Percentiles rank a stretch among this genome's conserved stretches.
These are phyloP conservation scores for Pantelozetes paolii DNA, from an alignment of 2,888 invertebrate genomes.

Conservation along the genomic window DNA sequence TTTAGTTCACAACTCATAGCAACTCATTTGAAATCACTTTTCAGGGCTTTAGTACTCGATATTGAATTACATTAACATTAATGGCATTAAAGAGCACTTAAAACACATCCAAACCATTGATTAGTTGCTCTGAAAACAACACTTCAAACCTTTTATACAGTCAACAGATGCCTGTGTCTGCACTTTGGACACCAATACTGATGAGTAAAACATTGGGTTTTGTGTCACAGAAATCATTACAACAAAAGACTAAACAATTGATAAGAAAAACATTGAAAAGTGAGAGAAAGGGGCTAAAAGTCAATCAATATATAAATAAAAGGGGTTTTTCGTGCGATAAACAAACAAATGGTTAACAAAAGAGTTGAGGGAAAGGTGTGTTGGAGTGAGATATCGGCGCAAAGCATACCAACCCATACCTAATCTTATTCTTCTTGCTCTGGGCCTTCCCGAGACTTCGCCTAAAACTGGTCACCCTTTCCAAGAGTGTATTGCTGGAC, in stretches of 20 bases:
- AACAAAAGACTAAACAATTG: background rate
- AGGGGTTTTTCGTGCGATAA: too few relatives aligned
- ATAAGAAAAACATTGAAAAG: background rate
- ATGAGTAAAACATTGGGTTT: constrained; percentile 1
- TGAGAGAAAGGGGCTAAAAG: background rate
- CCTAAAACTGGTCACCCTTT: constrained; percentile 40
- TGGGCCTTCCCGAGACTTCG: constrained; percentile 36
- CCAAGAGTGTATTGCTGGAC: constrained; percentile 33
- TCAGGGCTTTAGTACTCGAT: background rate
- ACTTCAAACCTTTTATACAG: background rate
- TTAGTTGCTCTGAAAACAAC: background rate
- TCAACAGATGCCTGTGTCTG: background rate
- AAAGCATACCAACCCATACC: constrained; percentile 13
- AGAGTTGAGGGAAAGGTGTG: background rate
- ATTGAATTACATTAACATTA: constrained; percentile 31
- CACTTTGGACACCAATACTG: constrained; percentile 20
- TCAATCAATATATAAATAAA: too few relatives aligned
- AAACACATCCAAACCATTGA: constrained; percentile 2
- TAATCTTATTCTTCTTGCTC: constrained; percentile 39
- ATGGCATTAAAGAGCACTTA: constrained; percentile 13
- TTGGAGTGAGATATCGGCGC: background rate
- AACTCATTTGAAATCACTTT: constrained; percentile 28
- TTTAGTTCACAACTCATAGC: constrained; percentile 7
- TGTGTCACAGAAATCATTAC: background rate
- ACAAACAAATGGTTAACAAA: background rate